phyloP scores from a whole-genome alignment of 2,113 vertebrate genomes.

The Psittacus erithacus region DNA sequence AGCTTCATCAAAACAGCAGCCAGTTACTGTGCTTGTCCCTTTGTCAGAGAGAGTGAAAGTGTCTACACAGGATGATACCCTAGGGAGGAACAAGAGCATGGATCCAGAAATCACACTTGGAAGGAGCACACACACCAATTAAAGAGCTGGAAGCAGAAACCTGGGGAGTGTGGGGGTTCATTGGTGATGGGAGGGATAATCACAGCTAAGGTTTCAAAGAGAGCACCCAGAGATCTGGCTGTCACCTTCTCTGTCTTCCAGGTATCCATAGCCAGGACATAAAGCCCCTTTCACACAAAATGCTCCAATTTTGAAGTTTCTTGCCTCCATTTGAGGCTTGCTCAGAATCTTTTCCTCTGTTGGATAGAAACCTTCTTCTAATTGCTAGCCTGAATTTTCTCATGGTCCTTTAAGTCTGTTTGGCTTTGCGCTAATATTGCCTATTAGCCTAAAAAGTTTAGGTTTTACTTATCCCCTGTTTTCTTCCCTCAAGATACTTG shows the following conservation, averaged over 20 bases:
- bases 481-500: background rate
- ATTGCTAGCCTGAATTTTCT: background rate
- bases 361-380: background rate
- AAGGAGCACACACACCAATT: background rate
- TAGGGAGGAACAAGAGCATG: background rate
- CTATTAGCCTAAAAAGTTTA: background rate
- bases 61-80: slow-evolving; percentile 34
- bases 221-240: background rate
- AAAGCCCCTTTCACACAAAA: background rate
- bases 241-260: background rate
- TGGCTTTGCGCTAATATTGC: background rate
- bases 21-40: slow-evolving; percentile 45
- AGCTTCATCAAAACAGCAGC: slow-evolving; percentile 70
- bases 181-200: background rate
- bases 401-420: background rate
- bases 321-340: background rate
- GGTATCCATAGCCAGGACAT: background rate
- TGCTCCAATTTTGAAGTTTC: background rate
- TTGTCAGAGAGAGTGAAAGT: slow-evolving; percentile 70
- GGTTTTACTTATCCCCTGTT: background rate
- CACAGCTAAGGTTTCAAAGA: background rate
- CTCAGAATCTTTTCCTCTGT: background rate
- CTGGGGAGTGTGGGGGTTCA: accelerated
- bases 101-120: background rate
- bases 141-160: background rate